Base-by-base conservation (phyloP, 2,113 vertebrate species). In the Mystacornis crossleyi region DNA sequence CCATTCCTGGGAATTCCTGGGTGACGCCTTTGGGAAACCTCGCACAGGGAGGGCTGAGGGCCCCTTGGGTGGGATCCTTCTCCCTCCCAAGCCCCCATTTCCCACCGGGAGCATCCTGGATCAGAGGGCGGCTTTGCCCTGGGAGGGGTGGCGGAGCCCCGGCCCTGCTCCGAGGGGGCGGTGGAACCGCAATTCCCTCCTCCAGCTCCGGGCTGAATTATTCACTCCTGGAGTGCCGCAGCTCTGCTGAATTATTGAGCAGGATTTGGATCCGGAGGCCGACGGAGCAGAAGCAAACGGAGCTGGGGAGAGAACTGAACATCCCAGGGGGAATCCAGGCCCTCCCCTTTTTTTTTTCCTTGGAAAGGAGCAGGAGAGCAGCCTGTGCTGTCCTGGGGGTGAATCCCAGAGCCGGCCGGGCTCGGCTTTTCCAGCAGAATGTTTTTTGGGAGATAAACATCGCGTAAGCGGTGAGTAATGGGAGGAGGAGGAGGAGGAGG, bases 171-270 rank as follows among this genome's bases (percentile, higher is more conserved):
- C n/a, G n/a, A n/a, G n/a, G n/a, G n/a, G n/a, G n/a, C n/a, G n/a
- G n/a, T n/a, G 54, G 64, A 89, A 40, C 47, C 57, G 1, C 70
- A 1, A 18, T 40, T 84, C 36, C 67, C 55, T 86, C 61, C 73
- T 73, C 61, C 65, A 75, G 48, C 69, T 66, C 72, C 47, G 4
- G 55, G 73, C 92, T 97, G 77, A 97, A 96, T 97, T 96, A 97
- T 97, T 97, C 40, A 96, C 18, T 24, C 50, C 43, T 4, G 60
- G 38, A 78, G 34, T 0, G 26, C 62, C 29, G 90, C 79, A 58
- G 90, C 77, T 93, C 87, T 6, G 42, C 88, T 97, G 94, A 96
- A 95, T 97, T 96, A 95, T 97, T 96, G 71, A 96, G 88, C 81
- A 57, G 80, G 80, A 73, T 83, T 89, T 60, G 81, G 73, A 85